phyloP scores from a whole-genome alignment of 2,888 invertebrate species.

The Protodeltote pygarga region DNA sequence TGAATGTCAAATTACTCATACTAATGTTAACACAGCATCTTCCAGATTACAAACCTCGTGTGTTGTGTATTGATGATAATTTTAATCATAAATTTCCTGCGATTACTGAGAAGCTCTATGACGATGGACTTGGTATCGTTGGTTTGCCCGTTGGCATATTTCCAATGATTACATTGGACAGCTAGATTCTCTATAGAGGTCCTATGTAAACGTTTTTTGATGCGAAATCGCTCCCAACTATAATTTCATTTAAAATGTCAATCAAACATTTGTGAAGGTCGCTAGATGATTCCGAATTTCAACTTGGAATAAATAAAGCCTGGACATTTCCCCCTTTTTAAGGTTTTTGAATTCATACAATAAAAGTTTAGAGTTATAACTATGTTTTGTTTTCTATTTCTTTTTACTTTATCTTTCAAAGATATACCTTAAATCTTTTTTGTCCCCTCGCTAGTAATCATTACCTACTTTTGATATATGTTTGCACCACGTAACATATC shows the following conservation, averaged over 20 bases:
- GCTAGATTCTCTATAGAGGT: slow-evolving; percentile 5
- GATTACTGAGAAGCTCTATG: slow-evolving; percentile 3
- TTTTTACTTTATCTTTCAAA: too few species aligned
- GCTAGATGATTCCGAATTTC: too few species aligned
- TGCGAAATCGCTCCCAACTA: neutral
- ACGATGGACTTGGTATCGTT: slow-evolving; percentile 11
- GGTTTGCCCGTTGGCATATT: slow-evolving; percentile 22
- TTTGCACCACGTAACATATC: too few species aligned
- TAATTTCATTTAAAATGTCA: neutral
- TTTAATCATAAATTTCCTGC: slow-evolving; percentile 14
- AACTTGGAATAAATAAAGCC: too few species aligned
- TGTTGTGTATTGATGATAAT: slow-evolving; percentile 1
- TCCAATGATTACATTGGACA: slow-evolving; percentile 26
- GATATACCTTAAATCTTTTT: too few species aligned
- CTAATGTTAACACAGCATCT: slow-evolving; percentile 3
- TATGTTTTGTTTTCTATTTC: too few species aligned
- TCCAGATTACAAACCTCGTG: slow-evolving; percentile 20
- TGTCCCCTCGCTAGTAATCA: too few species aligned
- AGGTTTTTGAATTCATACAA: too few species aligned
- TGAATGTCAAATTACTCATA: slow-evolving; percentile 16
- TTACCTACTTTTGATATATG: too few species aligned
- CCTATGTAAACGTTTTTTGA: slow-evolving; percentile 22
- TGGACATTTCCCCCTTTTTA: too few species aligned
- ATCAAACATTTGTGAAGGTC: too few species aligned
- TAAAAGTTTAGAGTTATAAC: too few species aligned